Base-by-base conservation (phyloP, 1,140 invertebrate genomes). In the Drosophila lacertosa region DNA sequence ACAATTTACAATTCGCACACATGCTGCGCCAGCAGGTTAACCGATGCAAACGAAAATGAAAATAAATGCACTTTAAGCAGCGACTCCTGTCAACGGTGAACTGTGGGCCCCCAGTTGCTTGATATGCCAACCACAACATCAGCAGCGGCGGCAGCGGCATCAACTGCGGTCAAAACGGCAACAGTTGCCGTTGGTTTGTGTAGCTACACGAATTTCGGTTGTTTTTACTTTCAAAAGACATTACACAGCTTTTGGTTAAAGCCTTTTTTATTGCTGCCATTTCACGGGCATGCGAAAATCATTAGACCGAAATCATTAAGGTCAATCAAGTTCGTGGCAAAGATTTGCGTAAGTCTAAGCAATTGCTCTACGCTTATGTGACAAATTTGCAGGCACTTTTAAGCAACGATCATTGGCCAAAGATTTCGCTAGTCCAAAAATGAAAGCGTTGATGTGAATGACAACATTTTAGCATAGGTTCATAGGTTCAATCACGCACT, bases 1-100 rank as follows among this genome's bases (percentile, higher is more conserved):
- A 71, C 78, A 88, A 88, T 82, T 86, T 88, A 77, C 74, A 88
- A 86, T 81, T 77, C 82, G 82, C 77, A 82, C 82, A 86, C 82
- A 86, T 86, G 82, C 82, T 86, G 82, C 62, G 82, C 74, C 60
- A 51, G 62, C 64, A 68, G 55, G 68, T 73, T 60, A 68, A 59
- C 40, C 40, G 54, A 64, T 74, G 77, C 59, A 59, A 86, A 88
- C 69, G 82, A 86, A 86, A 86, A 64, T 74, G 82, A 86, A 86
- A 86, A 86, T 77, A 88, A 86, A 86, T 86, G 81, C 77, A 88
- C 77, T 74, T 69, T 70, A 80, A 80, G 69, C 54, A 69, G 70
- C 57, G 63, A 74, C 66, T 81, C 73, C 81, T 86, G 81, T 88
- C 82, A 86, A 65, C 82, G 82, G 69, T 88, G 77, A 81, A 75